Conservation (phyloP, 2,888 invertebrate species). For the Agriopis aurantiaria region DNA sequence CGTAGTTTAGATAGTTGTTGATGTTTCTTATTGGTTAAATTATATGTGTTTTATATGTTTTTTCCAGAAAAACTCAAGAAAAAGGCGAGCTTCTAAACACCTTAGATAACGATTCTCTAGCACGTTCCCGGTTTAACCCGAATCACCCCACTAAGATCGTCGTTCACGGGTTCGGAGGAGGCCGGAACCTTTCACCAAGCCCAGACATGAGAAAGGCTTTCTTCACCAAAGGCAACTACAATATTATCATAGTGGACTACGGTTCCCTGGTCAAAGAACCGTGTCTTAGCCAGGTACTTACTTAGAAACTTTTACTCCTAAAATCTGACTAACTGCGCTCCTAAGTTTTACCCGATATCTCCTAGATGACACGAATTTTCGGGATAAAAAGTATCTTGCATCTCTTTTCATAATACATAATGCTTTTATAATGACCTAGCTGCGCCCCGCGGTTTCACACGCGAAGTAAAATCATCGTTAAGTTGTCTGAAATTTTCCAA, state of each 20-base stretch:
- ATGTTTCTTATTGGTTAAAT: too few species aligned
- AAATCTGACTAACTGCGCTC: not conserved
- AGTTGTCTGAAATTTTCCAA: too few species aligned
- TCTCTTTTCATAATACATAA: too few species aligned
- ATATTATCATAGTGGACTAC: slow-evolving; percentile 95
- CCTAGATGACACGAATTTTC: not conserved
- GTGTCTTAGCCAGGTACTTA: slow-evolving; percentile 91
- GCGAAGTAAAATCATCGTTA: too few species aligned
- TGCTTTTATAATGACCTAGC: too few species aligned
- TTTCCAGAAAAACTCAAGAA: slow-evolving; percentile 90
- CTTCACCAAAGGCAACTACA: slow-evolving; percentile 92
- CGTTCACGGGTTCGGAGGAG: slow-evolving; percentile 96
- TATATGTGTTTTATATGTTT: slow-evolving; percentile 4
- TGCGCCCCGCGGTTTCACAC: too few species aligned
- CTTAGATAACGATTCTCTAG: slow-evolving; percentile 89
- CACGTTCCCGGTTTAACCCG: slow-evolving; percentile 91
- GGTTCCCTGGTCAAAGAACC: slow-evolving; percentile 92
- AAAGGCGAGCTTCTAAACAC: slow-evolving; percentile 91
- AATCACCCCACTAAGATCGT: slow-evolving; percentile 94
- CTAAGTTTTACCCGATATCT: not conserved
- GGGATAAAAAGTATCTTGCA: too few species aligned
- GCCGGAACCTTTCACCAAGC: slow-evolving; percentile 92
- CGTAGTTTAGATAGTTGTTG: too few species aligned
- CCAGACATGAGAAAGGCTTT: slow-evolving; percentile 94
- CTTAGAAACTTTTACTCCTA: not conserved